Evolutionary conservation across 2,113 vertebrate species (phyloP), one percentile per base, ranked within the genome.

Genomic region (Todiramphus chloris): DNA sequence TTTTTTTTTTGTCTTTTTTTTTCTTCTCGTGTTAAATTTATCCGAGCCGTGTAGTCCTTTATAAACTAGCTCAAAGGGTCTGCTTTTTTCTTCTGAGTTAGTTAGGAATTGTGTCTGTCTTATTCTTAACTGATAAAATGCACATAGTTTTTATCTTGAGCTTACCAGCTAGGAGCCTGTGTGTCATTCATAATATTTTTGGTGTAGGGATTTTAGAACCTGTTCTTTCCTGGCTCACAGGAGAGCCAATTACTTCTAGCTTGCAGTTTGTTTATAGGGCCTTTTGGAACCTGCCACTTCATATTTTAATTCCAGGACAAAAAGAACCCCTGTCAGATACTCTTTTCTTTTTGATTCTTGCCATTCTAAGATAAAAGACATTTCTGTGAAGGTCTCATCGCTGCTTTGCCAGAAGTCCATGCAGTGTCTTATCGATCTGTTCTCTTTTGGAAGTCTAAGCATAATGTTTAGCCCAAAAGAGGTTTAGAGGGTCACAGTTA

Each of bases 261-360:
- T 91, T 90, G 39, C 80, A 41, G 1, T 51, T 18, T 91, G 79
- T 91, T 94, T 90, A 56, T 93, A 64, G 53, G 46, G 81, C 37
- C n/a, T 82, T 95, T 96, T 76, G 87, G 94, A 93, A 73, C 62
- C 69, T 93, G 43, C 16, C 58, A 43, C 78, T 87, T 93, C 7
- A 11, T 87, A 60, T 89, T 95, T 94, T 70, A 94, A 94, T 96
- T 89, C 66, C 10, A 28, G 51, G 69, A 28, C 69, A 72, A 53
- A 84, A 91, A 93, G 56, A 83, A 17, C 39, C 46, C 16, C 27
- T 77, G 44, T 89, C 50, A 58, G 66, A 81, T 70, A 14, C 39
- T 91, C 37, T 70, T 72, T 55, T 83, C 43, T 35, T 41, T 80
- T 53, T 25, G 14, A 70, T 87, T 89, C 51, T 69, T 87, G 59